Evolutionary conservation across 2,113 vertebrate species (phyloP).

Genomic region (Leptobrachium leishanense): DNA sequence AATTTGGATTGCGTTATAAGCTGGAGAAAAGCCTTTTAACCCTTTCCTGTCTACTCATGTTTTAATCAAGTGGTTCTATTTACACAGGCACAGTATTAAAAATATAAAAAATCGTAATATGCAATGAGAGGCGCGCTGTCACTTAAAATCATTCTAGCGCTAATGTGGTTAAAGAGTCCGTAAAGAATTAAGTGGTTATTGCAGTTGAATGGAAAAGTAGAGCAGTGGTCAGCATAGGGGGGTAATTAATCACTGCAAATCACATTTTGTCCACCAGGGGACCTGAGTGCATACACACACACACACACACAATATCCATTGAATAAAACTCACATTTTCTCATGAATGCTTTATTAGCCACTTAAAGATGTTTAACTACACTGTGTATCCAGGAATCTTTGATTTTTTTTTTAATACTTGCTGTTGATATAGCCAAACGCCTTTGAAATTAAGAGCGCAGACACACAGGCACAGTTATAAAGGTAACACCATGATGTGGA

Average conservation of each 20-base stretch:
- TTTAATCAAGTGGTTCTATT: neutral
- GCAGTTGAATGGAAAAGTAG: neutral
- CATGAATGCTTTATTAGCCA: conserved; percentile 4
- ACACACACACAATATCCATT: neutral
- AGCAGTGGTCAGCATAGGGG: conserved; percentile 4
- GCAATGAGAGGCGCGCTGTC: neutral
- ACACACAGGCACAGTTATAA: neutral
- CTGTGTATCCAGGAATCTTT: neutral
- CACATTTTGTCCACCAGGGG: conserved; percentile 35
- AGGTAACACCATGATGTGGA: neutral
- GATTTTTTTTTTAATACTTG: neutral
- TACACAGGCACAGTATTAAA: neutral
- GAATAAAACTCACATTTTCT: conserved; percentile 18
- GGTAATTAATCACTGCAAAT: conserved; percentile 35
- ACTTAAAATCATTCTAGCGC: neutral
- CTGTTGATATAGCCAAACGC: neutral
- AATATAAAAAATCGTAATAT: neutral
- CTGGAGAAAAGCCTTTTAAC: neutral
- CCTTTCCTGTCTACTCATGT: neutral
- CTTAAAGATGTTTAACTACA: conserved; percentile 17
- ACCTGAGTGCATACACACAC: conserved; percentile 15
- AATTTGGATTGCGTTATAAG: too few relatives aligned
- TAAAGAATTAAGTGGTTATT: neutral
- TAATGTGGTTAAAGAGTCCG: neutral
- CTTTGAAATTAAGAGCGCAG: neutral